Conservation (phyloP, 2,113 vertebrate species). For the Perca fluviatilis region DNA sequence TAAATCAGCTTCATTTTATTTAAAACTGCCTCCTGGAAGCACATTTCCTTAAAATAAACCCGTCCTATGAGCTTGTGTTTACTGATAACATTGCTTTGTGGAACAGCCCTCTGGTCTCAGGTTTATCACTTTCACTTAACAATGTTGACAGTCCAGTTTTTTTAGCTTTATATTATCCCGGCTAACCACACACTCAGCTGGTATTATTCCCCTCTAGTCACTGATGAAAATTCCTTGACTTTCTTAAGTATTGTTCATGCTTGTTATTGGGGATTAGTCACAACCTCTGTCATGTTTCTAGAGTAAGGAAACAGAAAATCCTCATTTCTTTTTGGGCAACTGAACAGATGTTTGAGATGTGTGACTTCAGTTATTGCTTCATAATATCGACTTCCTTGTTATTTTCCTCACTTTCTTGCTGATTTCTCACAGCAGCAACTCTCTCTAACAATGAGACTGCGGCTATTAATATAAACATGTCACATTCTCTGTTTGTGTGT, state of each 20-base stretch:
- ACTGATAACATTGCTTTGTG: constrained; percentile 10
- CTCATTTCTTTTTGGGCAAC: neutral
- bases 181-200: constrained; percentile 16
- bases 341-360: neutral
- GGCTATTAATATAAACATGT: constrained; percentile 7
- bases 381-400: neutral
- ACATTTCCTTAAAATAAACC: constrained; percentile 20
- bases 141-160: constrained; percentile 46
- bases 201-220: constrained; percentile 31
- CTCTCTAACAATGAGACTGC: constrained; percentile 1
- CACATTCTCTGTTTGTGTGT: neutral
- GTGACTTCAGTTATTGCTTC: neutral
- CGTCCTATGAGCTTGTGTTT: neutral
- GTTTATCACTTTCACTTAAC: constrained; percentile 36
- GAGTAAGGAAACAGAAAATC: neutral
- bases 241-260: constrained; percentile 11
- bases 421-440: neutral
- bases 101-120: constrained; percentile 23
- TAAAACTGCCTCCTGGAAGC: constrained; percentile 11
- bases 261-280: constrained; percentile 15
- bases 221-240: constrained; percentile 20
- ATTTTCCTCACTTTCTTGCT: constrained; percentile 9
- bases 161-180: constrained; percentile 1
- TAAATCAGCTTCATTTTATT: constrained; percentile 11
- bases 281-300: neutral